Conservation (phyloP, 2,113 vertebrate genomes). For the Albula goreensis region DNA sequence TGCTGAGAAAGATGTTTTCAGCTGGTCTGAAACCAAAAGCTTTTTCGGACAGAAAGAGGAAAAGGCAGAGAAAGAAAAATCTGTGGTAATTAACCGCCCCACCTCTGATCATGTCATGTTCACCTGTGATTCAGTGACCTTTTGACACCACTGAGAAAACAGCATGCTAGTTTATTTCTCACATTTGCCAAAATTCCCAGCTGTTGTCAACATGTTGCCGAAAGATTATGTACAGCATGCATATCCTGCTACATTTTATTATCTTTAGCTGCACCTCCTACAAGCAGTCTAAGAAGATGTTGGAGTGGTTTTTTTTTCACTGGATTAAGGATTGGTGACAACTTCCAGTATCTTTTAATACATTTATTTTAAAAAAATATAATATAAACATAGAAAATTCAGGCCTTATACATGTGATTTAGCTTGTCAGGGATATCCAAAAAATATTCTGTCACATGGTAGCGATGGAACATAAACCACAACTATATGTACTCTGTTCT, state of each 20-base stretch:
- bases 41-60: background rate
- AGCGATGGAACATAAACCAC: background rate
- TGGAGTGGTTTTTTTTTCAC: background rate
- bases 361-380: too few relatives aligned
- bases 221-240: background rate
- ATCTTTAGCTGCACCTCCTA: background rate
- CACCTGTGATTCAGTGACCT: background rate
- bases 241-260: background rate
- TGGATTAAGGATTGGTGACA: too few relatives aligned
- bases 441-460: background rate
- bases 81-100: background rate
- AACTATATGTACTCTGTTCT: background rate
- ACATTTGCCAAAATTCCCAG: background rate
- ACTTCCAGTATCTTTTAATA: too few relatives aligned
- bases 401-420: background rate
- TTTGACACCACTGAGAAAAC: background rate
- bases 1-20: conserved; percentile 25
- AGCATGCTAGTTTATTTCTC: background rate
- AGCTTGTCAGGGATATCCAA: background rate
- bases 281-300: background rate
- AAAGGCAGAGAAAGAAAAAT: background rate
- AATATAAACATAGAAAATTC: too few relatives aligned
- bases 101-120: background rate
- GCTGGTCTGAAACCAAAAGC: conserved; percentile 15
- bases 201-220: background rate